Conservation (phyloP, 2,888 invertebrate genomes). For the Eubasilissa splendida region DNA sequence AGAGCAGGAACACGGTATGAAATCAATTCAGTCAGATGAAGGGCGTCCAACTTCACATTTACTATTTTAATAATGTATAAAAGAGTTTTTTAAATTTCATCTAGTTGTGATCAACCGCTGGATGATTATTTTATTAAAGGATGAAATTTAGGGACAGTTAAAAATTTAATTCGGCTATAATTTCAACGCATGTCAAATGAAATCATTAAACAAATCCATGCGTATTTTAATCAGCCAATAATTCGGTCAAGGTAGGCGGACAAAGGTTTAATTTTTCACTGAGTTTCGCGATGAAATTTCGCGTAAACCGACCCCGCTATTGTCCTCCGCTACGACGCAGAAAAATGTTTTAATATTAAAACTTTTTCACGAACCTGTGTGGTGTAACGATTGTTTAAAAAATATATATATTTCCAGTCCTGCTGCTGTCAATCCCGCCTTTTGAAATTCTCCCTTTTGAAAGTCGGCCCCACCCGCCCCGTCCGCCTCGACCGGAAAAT, state of each 20-base stretch:
- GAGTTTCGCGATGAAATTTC: neutral
- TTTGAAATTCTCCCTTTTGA: conserved; percentile 1
- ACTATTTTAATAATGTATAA: too few relatives aligned
- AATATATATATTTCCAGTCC: conserved; percentile 11
- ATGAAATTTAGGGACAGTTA: too few relatives aligned
- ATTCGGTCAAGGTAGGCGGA: neutral
- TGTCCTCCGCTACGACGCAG: neutral
- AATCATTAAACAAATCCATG: too few relatives aligned
- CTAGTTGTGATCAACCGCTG: too few relatives aligned
- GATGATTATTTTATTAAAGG: too few relatives aligned
- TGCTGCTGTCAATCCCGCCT: conserved; percentile 28
- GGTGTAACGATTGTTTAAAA: conserved; percentile 22
- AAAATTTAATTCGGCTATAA: too few relatives aligned
- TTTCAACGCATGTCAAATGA: too few relatives aligned
- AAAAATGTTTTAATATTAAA: conserved; percentile 22
- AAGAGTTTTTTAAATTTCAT: too few relatives aligned
- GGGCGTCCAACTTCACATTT: too few relatives aligned
- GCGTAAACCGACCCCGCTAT: neutral
- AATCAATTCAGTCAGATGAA: too few relatives aligned
- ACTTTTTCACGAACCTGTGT: neutral
- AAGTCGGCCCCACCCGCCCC: neutral
- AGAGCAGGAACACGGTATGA: too few relatives aligned
- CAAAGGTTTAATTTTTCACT: conserved; percentile 7
- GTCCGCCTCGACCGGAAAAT: conserved; percentile 22
- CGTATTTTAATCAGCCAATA: too few relatives aligned